Evolutionary conservation across 2,113 vertebrate species (phyloP).

Genomic region (Taurulus bubalis): DNA sequence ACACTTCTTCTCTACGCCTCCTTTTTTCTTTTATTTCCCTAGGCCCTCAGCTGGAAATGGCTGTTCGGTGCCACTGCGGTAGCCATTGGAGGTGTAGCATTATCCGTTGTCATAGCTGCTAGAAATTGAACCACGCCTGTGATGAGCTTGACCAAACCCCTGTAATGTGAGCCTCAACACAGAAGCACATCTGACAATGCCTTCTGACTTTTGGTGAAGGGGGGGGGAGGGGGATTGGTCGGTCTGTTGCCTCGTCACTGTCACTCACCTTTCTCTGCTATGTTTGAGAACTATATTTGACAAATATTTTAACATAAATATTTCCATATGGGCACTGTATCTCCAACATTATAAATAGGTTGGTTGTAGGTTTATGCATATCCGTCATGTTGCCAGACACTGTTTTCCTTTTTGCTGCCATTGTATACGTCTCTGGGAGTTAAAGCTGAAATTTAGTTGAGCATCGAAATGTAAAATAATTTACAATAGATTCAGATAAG

Average conservation of each 20-base stretch:
- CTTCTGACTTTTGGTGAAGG: slow-evolving; percentile 43
- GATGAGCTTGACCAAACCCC: slow-evolving; percentile 31
- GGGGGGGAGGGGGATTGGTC: slow-evolving; percentile 9
- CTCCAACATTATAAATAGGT: slow-evolving; percentile 44
- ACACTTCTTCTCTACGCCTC: background rate
- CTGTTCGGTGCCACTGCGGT: slow-evolving; percentile 95
- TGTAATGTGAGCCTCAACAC: slow-evolving; percentile 37
- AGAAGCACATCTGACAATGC: slow-evolving; percentile 54
- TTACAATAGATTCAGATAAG: slow-evolving; percentile 22
- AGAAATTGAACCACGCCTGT: slow-evolving; percentile 86
- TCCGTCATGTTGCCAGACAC: slow-evolving; percentile 48
- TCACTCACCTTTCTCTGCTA: slow-evolving; percentile 67
- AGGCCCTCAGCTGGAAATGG: slow-evolving; percentile 94
- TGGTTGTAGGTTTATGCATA: slow-evolving; percentile 51
- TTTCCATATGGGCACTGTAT: slow-evolving; percentile 47
- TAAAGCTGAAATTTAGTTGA: slow-evolving; percentile 20
- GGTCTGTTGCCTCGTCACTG: slow-evolving; percentile 44
- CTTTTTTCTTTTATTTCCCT: slow-evolving; percentile 49
- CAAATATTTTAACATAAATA: slow-evolving; percentile 45
- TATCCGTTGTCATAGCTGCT: slow-evolving; percentile 96
- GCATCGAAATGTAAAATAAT: slow-evolving; percentile 7
- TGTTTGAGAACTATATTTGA: slow-evolving; percentile 69
- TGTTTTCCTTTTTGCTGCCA: slow-evolving; percentile 53
- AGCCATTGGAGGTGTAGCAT: slow-evolving; percentile 93
- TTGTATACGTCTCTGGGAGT: slow-evolving; percentile 41